Evolutionary conservation across 2,797 vertebrate genomes (phyloP).

Genomic region (Salarias fasciatus): DNA sequence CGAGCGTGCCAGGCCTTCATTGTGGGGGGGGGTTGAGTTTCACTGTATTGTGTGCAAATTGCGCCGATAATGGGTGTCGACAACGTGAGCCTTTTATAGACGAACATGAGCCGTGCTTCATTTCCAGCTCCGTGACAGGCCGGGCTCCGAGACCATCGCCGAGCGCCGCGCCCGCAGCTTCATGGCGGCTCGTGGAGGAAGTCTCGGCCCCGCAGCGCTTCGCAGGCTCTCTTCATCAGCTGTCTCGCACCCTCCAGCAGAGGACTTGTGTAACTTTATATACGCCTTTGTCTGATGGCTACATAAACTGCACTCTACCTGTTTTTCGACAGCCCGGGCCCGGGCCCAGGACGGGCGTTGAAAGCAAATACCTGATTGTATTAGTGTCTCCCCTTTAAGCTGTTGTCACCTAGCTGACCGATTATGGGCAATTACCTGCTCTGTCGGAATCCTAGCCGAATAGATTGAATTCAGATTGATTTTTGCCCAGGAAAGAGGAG

Average conservation of each 20-base stretch:
- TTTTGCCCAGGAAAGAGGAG: slow-evolving; percentile 88
- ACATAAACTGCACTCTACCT: slow-evolving; percentile 77
- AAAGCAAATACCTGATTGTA: slow-evolving; percentile 85
- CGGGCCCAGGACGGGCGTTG: slow-evolving; percentile 69
- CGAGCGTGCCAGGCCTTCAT: slow-evolving; percentile 66
- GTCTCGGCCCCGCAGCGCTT: slow-evolving; percentile 63
- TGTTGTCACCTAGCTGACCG: slow-evolving; percentile 88
- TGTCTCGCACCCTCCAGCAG: slow-evolving; percentile 59
- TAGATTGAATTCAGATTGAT: slow-evolving; percentile 91
- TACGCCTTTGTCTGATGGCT: slow-evolving; percentile 71
- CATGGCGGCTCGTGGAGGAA: slow-evolving; percentile 70
- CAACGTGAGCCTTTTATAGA: slow-evolving; percentile 29
- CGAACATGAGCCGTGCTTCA: slow-evolving; percentile 26
- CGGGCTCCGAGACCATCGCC: too few relatives aligned
- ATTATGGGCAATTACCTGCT: slow-evolving; percentile 89
- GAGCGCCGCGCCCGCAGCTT: slow-evolving; percentile 63
- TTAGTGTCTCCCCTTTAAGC: slow-evolving; percentile 84
- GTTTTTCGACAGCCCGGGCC: slow-evolving; percentile 73
- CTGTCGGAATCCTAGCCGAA: slow-evolving; percentile 88
- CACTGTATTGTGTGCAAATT: slow-evolving; percentile 50
- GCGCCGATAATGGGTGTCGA: slow-evolving; percentile 47
- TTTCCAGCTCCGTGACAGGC: slow-evolving; percentile 48
- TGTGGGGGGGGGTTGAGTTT: slow-evolving; percentile 65
- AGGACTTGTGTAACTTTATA: slow-evolving; percentile 75
- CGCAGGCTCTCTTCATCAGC: slow-evolving; percentile 69